Conservation (phyloP, 1,140 invertebrate species). For the Trachelipus rathkii region DNA sequence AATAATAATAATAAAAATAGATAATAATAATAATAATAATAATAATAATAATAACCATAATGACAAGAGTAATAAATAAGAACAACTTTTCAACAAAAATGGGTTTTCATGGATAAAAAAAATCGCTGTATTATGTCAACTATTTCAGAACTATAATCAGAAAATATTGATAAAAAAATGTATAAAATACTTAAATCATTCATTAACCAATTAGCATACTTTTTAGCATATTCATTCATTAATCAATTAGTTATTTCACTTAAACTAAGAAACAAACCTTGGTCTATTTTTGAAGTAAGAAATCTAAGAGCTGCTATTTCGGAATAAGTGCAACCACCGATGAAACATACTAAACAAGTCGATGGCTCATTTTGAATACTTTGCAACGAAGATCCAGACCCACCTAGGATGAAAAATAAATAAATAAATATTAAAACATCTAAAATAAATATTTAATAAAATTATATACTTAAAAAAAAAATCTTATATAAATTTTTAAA, state of each 20-base stretch:
- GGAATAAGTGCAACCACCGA: constrained; percentile 93
- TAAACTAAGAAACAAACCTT: constrained; percentile 21
- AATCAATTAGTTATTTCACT: background rate
- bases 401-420: constrained; percentile 17
- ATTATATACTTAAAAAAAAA: no score
- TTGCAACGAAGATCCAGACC: constrained; percentile 35
- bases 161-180: no score
- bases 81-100: no score
- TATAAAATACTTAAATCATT: constrained; percentile 5
- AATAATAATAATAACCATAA: no score
- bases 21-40: no score
- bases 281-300: constrained; percentile 83
- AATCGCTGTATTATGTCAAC: background rate
- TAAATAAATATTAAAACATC: no score
- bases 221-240: background rate
- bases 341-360: constrained; percentile 88
- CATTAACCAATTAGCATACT: background rate
- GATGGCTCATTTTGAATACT: constrained; percentile 54
- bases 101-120: no score
- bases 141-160: background rate
- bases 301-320: constrained; percentile 90
- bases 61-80: background rate
- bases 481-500: no score
- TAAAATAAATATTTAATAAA: no score
- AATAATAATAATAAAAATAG: no score